These are phyloP conservation scores for Aphelocoma californica DNA, from an alignment of 2,797 vertebrate genomes.

Conservation along the genomic window DNA sequence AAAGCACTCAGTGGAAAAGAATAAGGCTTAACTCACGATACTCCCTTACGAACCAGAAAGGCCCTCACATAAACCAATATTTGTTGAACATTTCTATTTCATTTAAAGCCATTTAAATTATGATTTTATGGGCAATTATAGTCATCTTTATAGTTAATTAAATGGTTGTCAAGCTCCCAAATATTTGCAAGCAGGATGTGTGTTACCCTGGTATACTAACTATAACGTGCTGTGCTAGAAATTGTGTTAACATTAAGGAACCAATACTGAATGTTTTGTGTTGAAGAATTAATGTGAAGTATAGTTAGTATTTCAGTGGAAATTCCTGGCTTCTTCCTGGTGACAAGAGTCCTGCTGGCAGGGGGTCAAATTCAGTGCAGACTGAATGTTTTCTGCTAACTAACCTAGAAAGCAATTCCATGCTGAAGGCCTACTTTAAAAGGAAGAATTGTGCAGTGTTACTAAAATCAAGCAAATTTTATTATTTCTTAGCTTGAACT, in stretches of 20 bases:
- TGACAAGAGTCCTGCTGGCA: neutral
- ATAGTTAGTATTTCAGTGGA: neutral
- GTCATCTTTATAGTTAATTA: neutral
- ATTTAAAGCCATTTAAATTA: neutral
- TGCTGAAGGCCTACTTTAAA: neutral
- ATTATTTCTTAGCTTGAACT: neutral
- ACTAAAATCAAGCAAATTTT: neutral
- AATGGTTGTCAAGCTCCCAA: neutral
- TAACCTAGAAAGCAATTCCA: neutral
- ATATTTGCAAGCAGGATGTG: neutral
- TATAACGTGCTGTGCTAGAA: neutral
- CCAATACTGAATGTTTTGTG: neutral
- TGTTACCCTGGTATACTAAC: neutral
- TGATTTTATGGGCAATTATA: neutral
- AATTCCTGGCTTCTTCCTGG: neutral
- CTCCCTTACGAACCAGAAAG: neutral
- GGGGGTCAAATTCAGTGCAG: neutral
- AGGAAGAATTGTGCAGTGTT: neutral
- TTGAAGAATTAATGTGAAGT: neutral
- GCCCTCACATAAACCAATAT: neutral
- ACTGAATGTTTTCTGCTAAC: neutral
- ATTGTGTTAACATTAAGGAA: neutral
- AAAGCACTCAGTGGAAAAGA: neutral
- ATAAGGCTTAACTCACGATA: accelerated
- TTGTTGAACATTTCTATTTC: neutral